Base-by-base conservation (phyloP, 1,140 invertebrate species). In the Lamellibrachia luymesi region DNA sequence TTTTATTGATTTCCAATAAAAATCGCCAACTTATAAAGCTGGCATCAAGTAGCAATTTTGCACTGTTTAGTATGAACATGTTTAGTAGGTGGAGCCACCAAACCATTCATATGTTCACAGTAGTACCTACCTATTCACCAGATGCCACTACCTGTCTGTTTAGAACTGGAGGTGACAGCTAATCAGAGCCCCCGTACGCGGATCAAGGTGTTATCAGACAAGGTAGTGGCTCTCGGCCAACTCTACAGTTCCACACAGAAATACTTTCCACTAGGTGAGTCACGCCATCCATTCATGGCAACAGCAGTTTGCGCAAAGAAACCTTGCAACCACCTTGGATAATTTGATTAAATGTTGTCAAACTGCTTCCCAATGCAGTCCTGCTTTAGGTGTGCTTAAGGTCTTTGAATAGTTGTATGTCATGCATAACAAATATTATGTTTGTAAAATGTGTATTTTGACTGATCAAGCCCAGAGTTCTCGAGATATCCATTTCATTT, bases 231-330 rank as follows among this genome's bases (percentile, higher is more conserved):
- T 7, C 94, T 97, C 64, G 97, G 96, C 27, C 96, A 95, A 92
- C 94, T 96, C 17, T 97, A 97, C 94, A 93, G 95, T 38, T 95
- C 94, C 80, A 96, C 96, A n/a, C 97, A 97, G 50, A 96, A 96
- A 94, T 97, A 97, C 95, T 97, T 97, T 94, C 97, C 97, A 64
- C 90, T 97, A 91, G 96, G 97, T 97, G 52, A 92, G 92, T 64
- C 50, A 51, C 10, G 27, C 50, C 38, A 38, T 38, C 38, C 38
- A 38, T 38, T 38, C 38, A 38, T 38, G 38, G 38, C 38, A 38
- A 38, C 38, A 38, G 38, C 38, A 38, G 38, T 38, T 38, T 38
- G 38, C 38, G 38, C 38, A 38, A 38, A 38, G 38, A 38, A 38
- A 38, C 38, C 38, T 38, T 38, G 38, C 38, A 38, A 38, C 38